Conservation (phyloP, 2,888 invertebrate genomes). For the Dendrolimus houi region DNA sequence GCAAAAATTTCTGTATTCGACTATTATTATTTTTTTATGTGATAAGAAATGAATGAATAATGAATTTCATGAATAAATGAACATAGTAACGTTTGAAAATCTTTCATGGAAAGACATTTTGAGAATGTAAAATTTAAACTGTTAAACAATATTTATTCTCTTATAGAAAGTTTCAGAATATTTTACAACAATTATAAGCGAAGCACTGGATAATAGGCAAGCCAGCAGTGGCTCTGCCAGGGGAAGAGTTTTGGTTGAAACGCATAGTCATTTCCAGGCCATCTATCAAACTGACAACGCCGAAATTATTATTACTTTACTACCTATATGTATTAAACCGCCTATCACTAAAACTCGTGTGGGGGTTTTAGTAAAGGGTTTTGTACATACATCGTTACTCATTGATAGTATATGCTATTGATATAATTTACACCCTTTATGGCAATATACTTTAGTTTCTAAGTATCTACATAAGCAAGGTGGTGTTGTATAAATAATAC, state of each 20-base stretch:
- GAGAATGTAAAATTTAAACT: too few species aligned
- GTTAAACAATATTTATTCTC: too few species aligned
- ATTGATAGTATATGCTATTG: background rate
- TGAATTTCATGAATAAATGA: too few species aligned
- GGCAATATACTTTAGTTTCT: too few species aligned
- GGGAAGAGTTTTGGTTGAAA: constrained; percentile 31
- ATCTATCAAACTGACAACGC: constrained; percentile 63
- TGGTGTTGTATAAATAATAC: too few species aligned
- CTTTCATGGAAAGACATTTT: too few species aligned
- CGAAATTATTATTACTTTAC: constrained; percentile 51
- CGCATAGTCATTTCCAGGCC: constrained; percentile 49
- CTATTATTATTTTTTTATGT: too few species aligned
- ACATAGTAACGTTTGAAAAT: too few species aligned
- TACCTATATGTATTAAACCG: constrained; percentile 32
- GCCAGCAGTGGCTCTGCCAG: constrained; percentile 2
- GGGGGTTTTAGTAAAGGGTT: constrained; percentile 14
- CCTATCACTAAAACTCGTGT: constrained; percentile 37
- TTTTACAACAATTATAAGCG: background rate
- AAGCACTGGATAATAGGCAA: background rate
- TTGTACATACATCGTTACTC: constrained; percentile 10
- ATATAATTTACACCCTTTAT: too few species aligned
- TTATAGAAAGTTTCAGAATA: background rate
- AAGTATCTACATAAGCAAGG: too few species aligned
- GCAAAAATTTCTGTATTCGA: too few species aligned
- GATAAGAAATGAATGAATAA: too few species aligned